phyloP scores from a whole-genome alignment of 2,797 vertebrate species.

The Anisognathus igniventris region DNA sequence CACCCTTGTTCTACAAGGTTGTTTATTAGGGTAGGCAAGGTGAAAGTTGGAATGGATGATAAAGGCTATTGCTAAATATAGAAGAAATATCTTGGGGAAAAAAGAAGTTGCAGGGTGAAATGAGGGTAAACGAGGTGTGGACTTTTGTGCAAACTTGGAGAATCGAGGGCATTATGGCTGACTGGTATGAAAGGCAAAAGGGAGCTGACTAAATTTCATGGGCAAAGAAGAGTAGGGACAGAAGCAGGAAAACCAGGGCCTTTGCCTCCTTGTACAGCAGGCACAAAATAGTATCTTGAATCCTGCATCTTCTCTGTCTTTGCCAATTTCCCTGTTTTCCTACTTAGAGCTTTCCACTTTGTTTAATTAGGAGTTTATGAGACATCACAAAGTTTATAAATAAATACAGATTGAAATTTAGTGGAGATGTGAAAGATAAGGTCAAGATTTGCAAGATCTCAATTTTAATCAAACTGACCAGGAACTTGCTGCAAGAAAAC shows the following conservation, averaged over 20 bases:
- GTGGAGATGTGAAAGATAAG: neutral
- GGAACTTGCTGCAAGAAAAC: neutral
- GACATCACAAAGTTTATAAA: neutral
- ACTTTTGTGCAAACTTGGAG: neutral
- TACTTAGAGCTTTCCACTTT: neutral
- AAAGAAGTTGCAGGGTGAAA: neutral
- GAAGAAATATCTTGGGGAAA: neutral
- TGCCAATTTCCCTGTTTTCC: neutral
- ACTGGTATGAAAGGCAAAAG: neutral
- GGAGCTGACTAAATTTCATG: neutral
- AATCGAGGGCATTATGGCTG: neutral
- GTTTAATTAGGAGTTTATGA: neutral
- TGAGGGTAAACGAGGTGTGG: neutral
- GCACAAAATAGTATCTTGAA: neutral
- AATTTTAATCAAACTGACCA: neutral
- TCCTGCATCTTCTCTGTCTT: neutral
- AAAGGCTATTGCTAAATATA: neutral
- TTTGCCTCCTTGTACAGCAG: neutral
- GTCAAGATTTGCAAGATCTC: neutral
- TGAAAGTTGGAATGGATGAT: neutral
- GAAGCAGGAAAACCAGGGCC: neutral
- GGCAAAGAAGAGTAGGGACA: neutral
- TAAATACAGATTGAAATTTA: neutral
- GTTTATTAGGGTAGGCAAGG: neutral
- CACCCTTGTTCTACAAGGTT: neutral